Base-by-base conservation (phyloP, 2,113 vertebrate species). In the Cinclus cinclus region DNA sequence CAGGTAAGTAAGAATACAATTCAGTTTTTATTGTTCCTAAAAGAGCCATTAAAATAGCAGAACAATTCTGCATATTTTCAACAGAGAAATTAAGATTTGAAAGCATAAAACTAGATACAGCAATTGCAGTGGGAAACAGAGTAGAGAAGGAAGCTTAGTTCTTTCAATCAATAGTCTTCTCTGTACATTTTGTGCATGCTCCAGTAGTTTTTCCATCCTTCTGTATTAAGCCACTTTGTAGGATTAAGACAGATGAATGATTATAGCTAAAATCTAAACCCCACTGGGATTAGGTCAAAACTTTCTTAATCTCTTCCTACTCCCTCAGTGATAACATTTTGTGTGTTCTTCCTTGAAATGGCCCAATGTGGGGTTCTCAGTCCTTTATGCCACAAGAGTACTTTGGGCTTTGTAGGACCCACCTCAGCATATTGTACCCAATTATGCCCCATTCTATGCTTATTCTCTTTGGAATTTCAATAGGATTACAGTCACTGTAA, bases 211-310 rank as follows among this genome's bases (percentile, higher is more conserved):
- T 89, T 96, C 95, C 87, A 83, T 79, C 94, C 83, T 90, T 88
- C 91, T 90, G n/a, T 94, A 79, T 96, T 94, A 94, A 97, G 63
- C 86, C 78, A 93, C 81, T 95, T 85, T 80, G 83, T 96, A 94
- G 76, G 91, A 95, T 96, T 95, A 95, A 68, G 95, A 96, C 88
- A 97, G 95, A 94, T 94, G 94, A 96, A 46, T 96, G 91, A 92
- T 88, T 97, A 95, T 91, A 91, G 44, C 68, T 95, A 95, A 95
- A 95, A 95, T 75, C 63, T 85, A 81, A 95, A 91, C 28, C 52
- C 75, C 79, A 55, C 8, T 49, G 83, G 92, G 94, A 92, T 89
- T 90, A 93, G 47, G 84, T 88, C 60, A 91, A 95, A 95, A 91
- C 39, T 94, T 90, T 86, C 24, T 33, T 87, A 88, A 79, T 64